These are phyloP conservation scores for Diplodus puntazzo DNA, from an alignment of 2,797 vertebrate species.

Conservation along the genomic window DNA sequence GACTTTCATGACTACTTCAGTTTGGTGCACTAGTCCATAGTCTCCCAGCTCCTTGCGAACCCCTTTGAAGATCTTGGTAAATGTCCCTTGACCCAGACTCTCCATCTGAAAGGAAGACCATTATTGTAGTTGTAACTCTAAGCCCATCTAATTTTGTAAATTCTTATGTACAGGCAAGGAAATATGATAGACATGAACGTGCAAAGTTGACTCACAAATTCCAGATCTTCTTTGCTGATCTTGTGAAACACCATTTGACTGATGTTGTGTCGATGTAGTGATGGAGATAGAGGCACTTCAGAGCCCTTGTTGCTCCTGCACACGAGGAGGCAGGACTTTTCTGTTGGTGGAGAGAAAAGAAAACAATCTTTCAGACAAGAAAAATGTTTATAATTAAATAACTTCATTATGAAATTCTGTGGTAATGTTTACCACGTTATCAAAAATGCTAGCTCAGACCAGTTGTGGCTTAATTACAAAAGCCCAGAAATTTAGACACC, in stretches of 20 bases:
- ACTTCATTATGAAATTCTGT: not conserved
- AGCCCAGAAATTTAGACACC: not conserved
- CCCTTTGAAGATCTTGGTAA: conserved; percentile 98
- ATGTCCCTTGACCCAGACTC: conserved; percentile 95
- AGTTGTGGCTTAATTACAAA: conserved; percentile 8
- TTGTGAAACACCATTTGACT: conserved; percentile 99
- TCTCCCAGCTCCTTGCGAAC: conserved; percentile 94
- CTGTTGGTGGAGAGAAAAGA: conserved; percentile 72
- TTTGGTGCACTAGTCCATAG: conserved; percentile 92
- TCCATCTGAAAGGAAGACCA: conserved; percentile 85
- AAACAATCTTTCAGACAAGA: not conserved
- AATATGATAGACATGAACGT: not conserved
- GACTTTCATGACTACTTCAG: conserved; percentile 95
- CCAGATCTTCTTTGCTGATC: conserved; percentile 96
- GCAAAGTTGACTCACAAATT: conserved; percentile 87
- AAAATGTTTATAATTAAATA: not conserved
- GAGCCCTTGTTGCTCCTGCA: conserved; percentile 92
- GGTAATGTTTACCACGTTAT: not conserved
- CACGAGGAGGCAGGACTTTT: conserved; percentile 95
- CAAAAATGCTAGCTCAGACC: not conserved
- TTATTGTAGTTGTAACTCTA: not conserved
- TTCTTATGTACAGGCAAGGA: not conserved
- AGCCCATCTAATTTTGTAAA: not conserved
- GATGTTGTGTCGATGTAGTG: conserved; percentile 90
- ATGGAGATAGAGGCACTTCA: conserved; percentile 90